Percentiles rank a stretch among this genome's conserved stretches.
These are phyloP conservation scores for Helobdella robusta DNA, from an alignment of 2,888 invertebrate genomes.

Conservation along the genomic window DNA sequence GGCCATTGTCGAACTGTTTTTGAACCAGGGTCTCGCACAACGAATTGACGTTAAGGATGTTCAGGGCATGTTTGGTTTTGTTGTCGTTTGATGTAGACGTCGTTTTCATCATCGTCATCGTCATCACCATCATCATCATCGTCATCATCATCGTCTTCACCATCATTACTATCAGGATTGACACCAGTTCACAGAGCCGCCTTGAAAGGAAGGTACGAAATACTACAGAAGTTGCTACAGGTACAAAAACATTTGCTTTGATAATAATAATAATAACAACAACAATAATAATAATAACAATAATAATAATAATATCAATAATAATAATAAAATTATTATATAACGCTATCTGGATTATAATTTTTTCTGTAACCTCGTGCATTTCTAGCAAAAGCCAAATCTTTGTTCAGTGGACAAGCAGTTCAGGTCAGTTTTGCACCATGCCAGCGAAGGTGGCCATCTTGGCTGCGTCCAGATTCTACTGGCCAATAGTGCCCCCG, in stretches of 20 bases:
- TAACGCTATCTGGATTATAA: too few species aligned
- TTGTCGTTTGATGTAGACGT: too few species aligned
- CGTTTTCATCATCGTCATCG: too few species aligned
- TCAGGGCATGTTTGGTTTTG: constrained; percentile 1
- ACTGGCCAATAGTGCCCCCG: constrained; percentile 19
- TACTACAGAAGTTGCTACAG: constrained; percentile 12
- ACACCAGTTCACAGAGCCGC: constrained; percentile 18
- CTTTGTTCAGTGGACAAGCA: constrained; percentile 20
- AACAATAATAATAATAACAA: too few species aligned
- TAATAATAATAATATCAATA: too few species aligned
- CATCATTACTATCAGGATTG: constrained; percentile 1
- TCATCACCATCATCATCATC: too few species aligned
- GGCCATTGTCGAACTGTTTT: constrained; percentile 10
- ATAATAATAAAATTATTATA: too few species aligned
- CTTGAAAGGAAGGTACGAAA: constrained; percentile 1
- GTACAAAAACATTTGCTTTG: too few species aligned
- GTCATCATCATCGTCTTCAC: too few species aligned
- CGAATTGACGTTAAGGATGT: constrained; percentile 18
- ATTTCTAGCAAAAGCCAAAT: constrained; percentile 14
- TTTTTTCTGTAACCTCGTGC: background rate
- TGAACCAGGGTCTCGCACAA: background rate
- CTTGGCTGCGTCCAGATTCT: constrained; percentile 28
- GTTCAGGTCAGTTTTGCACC: constrained; percentile 22
- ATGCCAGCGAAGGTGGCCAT: constrained; percentile 29
- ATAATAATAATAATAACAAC: too few species aligned